These are phyloP conservation scores for Macrosoma leucophasiata DNA, from an alignment of 2,888 invertebrate genomes.

Conservation along the genomic window DNA sequence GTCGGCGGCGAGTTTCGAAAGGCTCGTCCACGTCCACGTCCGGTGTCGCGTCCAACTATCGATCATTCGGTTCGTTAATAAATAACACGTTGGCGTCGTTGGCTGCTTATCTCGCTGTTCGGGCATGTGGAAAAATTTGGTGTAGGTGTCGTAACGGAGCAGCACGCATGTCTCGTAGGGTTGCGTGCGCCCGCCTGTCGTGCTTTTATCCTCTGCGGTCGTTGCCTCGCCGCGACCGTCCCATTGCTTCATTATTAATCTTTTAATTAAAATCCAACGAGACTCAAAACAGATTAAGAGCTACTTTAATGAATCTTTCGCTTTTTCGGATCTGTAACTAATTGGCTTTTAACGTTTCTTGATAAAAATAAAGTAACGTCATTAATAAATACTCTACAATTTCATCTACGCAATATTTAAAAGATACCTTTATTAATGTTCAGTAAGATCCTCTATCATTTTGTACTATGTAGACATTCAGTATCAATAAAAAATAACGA, in stretches of 20 bases:
- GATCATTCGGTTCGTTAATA: slow-evolving; percentile 77
- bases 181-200: slow-evolving; percentile 56
- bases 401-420: too few relatives aligned
- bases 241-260: slow-evolving; percentile 50
- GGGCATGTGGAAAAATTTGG: slow-evolving; percentile 75
- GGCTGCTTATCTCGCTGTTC: slow-evolving; percentile 71
- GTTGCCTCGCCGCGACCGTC: slow-evolving; percentile 45
- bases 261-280: slow-evolving; percentile 54
- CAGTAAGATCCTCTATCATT: too few relatives aligned
- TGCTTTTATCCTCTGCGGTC: slow-evolving; percentile 55
- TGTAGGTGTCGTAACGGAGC: slow-evolving; percentile 74
- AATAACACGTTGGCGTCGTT: slow-evolving; percentile 72
- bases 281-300: slow-evolving; percentile 15
- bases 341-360: slow-evolving; percentile 25
- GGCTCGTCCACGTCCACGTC: slow-evolving; percentile 61
- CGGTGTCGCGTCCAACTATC: slow-evolving; percentile 74
- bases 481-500: too few relatives aligned
- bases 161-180: slow-evolving; percentile 65
- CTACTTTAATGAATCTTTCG: slow-evolving; percentile 5
- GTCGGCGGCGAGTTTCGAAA: slow-evolving; percentile 62
- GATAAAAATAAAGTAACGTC: too few relatives aligned
- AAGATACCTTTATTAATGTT: too few relatives aligned
- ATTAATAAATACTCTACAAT: too few relatives aligned
- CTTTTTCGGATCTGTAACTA: slow-evolving; percentile 9
- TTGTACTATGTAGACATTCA: too few relatives aligned